phyloP scores from a whole-genome alignment of 2,113 vertebrate genomes.

The Scomber colias region DNA sequence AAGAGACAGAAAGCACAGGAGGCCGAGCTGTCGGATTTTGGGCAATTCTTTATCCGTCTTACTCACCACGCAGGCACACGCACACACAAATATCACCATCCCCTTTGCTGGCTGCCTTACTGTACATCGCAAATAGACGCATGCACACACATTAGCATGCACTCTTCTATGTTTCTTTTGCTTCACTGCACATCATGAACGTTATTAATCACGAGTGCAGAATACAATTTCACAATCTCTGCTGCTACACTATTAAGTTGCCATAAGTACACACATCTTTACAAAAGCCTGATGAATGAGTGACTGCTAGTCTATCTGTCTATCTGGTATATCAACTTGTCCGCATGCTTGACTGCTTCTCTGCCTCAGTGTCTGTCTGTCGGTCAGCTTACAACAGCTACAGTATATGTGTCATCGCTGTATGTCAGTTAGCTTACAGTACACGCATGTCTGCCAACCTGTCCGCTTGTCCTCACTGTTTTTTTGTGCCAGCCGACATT shows the following conservation, averaged over 20 bases:
- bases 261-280: slow-evolving; percentile 20
- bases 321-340: slow-evolving; percentile 26
- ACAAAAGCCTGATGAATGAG: slow-evolving; percentile 28
- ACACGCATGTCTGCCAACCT: slow-evolving; percentile 38
- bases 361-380: slow-evolving; percentile 13
- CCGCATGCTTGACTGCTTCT: slow-evolving; percentile 35
- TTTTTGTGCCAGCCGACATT: slow-evolving; percentile 23
- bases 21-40: slow-evolving; percentile 61
- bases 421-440: slow-evolving; percentile 45
- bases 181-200: slow-evolving; percentile 7
- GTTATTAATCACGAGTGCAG: neutral
- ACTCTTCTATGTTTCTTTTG: neutral
- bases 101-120: slow-evolving; percentile 31
- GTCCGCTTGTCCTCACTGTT: slow-evolving; percentile 45
- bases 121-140: neutral
- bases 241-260: slow-evolving; percentile 6
- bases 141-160: slow-evolving; percentile 5
- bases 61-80: slow-evolving; percentile 17
- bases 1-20: slow-evolving; percentile 41
- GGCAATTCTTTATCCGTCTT: slow-evolving; percentile 35
- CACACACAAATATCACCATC: slow-evolving; percentile 20
- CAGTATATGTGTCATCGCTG: slow-evolving; percentile 29
- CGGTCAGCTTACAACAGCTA: slow-evolving; percentile 22
- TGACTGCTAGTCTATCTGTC: slow-evolving; percentile 5
- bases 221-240: neutral